These are phyloP conservation scores for Dufourea novaeangliae DNA, from an alignment of 1,140 invertebrate genomes.

Conservation along the genomic window DNA sequence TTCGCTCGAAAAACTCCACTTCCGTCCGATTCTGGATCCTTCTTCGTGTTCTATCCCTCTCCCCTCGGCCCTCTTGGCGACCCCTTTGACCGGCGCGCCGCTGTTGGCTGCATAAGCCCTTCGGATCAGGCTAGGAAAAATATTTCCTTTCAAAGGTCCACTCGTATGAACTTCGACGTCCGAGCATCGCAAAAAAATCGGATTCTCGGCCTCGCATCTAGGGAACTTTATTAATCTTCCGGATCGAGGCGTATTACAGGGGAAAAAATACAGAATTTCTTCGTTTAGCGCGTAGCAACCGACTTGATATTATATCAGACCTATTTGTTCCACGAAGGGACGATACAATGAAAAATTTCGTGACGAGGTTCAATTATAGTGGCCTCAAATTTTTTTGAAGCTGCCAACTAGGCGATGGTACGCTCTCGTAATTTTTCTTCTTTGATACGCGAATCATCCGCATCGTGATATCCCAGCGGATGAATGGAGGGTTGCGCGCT, in stretches of 20 bases:
- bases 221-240: too few relatives aligned
- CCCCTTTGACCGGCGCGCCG: slow-evolving; percentile 8
- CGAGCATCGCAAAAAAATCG: too few relatives aligned
- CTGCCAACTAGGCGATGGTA: too few relatives aligned
- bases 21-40: slow-evolving; percentile 1
- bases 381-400: neutral
- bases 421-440: slow-evolving; percentile 32
- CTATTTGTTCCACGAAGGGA: too few relatives aligned
- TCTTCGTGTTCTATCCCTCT: neutral
- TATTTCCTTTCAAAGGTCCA: slow-evolving; percentile 20
- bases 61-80: neutral
- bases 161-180: slow-evolving; percentile 20
- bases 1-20: slow-evolving; percentile 7
- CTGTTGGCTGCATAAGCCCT: too few relatives aligned
- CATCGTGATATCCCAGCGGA: slow-evolving; percentile 23
- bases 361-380: neutral
- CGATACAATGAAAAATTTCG: too few relatives aligned
- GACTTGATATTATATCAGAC: too few relatives aligned
- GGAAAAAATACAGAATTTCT: too few relatives aligned
- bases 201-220: too few relatives aligned
- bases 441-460: slow-evolving; percentile 40
- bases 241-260: too few relatives aligned
- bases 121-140: slow-evolving; percentile 3
- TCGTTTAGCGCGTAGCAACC: too few relatives aligned
- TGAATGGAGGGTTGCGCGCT: slow-evolving; percentile 31